These are phyloP conservation scores for Ficedula albicollis DNA, from an alignment of 2,797 vertebrate species.

Conservation along the genomic window DNA sequence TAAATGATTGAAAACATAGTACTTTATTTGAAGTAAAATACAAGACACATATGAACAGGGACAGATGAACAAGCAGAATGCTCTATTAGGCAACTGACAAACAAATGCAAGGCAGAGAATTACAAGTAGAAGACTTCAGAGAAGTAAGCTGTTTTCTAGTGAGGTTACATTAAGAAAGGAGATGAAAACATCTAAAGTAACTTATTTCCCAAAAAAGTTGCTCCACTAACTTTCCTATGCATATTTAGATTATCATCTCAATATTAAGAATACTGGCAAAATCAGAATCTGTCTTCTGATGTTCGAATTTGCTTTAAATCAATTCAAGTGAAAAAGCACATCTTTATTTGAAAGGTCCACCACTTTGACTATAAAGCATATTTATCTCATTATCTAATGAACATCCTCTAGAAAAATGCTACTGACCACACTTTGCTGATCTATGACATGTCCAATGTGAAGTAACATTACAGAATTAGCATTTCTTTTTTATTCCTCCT, in stretches of 20 bases:
- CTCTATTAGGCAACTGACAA: background rate
- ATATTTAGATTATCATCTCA: background rate
- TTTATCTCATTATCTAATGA: background rate
- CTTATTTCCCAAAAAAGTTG: background rate
- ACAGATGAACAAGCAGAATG: background rate
- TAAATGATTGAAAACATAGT: background rate
- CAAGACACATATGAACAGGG: background rate
- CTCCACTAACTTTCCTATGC: background rate
- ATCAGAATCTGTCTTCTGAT: background rate
- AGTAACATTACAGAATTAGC: background rate
- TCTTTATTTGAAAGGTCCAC: background rate
- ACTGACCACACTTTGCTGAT: background rate
- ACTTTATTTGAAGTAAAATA: conserved; percentile 51
- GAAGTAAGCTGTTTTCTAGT: background rate
- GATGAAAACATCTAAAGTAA: background rate
- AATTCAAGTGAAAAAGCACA: background rate
- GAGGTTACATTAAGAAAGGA: background rate
- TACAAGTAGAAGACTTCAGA: background rate
- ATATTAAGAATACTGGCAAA: background rate
- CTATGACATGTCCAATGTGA: background rate
- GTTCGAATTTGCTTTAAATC: background rate
- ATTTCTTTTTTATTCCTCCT: background rate
- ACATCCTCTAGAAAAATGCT: background rate
- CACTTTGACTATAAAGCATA: background rate
- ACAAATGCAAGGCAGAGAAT: background rate